Base-by-base conservation (phyloP, 2,797 vertebrate species). In the Gallinago stenura region DNA sequence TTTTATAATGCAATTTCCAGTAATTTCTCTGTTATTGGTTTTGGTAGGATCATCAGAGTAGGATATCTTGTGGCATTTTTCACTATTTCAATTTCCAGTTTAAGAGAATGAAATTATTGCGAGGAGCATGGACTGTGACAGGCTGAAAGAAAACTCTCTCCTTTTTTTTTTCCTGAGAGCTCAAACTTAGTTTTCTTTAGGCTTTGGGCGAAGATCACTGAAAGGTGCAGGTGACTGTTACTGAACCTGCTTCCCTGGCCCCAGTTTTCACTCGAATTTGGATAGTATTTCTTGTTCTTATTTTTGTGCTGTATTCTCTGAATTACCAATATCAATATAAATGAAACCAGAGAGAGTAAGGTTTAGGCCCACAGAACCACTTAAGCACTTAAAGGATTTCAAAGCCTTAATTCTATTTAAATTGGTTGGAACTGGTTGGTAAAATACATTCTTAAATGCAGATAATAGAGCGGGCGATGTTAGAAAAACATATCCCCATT, bases 331-430 rank as follows among this genome's bases (percentile, higher is more conserved):
- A 78, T 79, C 54, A 48, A n/a, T 72, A 7, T 35, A 46, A 48
- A 41, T 64, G 72, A 94, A 13, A 75, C 26, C 18, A 26, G 43
- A 75, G 56, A 21, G 48, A 91, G 26, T 31, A 50, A 43, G 16
- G 1, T 79, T 89, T 76, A 65, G 46, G 21, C 51, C 33, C 3
- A 11, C 15, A 48, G 51, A 87, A 39, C 17, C 26, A 65, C 26
- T 78, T 65, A 72, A 60, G 30, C 28, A 54, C 78, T 93, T 90
- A 88, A 93, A 91, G 37, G 24, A 86, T 88, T 95, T 65, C 37
- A 86, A 78, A 94, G 41, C 33, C 37, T 83, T 57, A 88, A 81
- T 75, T 90, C 53, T 57, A 15, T 83, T 90, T 88, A 83, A 78
- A 81, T 79, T 5, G 1, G 21, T 69, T 78, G 58, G 65, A 94